Evolutionary conservation across 2,113 vertebrate genomes (phyloP).

Genomic region (Porphyrio hochstetteri): DNA sequence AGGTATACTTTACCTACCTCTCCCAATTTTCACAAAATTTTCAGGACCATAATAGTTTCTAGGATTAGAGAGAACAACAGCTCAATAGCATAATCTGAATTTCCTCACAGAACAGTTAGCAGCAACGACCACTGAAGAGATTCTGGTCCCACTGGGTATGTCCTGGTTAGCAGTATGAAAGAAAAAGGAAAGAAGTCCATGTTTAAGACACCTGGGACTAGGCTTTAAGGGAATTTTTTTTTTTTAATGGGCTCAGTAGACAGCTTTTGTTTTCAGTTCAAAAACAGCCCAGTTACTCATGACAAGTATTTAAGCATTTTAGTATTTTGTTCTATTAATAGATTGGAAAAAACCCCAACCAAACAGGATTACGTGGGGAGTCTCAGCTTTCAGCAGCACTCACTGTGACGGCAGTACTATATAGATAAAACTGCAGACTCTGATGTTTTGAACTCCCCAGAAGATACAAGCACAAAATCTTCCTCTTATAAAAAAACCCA

Average conservation of each 20-base stretch:
- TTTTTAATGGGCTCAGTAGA: background rate
- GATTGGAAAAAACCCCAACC: background rate
- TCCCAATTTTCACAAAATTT: background rate
- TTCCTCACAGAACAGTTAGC: background rate
- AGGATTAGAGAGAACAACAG: background rate
- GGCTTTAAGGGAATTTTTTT: background rate
- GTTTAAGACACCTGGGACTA: background rate
- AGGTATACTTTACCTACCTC: background rate
- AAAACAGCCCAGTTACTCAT: background rate
- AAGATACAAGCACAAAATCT: slow-evolving; percentile 33
- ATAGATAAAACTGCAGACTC: background rate
- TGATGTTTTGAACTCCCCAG: background rate
- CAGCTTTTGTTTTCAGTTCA: slow-evolving; percentile 33
- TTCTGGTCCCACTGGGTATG: background rate
- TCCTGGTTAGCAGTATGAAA: background rate
- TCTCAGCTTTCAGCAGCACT: slow-evolving; percentile 23
- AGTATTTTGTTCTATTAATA: slow-evolving; percentile 45
- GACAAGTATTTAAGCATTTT: background rate
- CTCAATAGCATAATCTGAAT: background rate
- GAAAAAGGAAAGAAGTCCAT: background rate
- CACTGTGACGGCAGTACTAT: background rate
- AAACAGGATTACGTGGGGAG: slow-evolving; percentile 8
- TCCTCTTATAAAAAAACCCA: background rate
- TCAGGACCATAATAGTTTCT: background rate
- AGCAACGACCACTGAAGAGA: background rate